Conservation (phyloP, 2,113 vertebrate genomes). For the Ranitomeya imitator region DNA sequence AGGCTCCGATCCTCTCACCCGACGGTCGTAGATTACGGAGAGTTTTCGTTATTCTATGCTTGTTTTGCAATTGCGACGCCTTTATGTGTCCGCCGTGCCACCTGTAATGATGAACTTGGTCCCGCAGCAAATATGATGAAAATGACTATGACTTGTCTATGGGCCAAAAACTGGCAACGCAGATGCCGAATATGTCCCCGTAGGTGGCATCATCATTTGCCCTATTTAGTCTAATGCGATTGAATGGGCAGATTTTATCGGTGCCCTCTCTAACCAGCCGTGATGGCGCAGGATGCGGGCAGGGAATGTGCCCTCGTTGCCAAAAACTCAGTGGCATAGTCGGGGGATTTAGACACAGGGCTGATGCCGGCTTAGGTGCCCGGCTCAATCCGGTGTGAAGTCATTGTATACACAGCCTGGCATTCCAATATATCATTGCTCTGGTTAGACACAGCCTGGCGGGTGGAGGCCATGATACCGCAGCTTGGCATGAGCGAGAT, state of each 20-base stretch:
- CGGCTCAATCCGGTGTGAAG: too few species aligned
- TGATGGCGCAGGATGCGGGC: too few species aligned
- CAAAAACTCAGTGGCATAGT: too few species aligned
- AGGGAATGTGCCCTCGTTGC: too few species aligned
- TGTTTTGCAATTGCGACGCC: not conserved
- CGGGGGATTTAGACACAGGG: too few species aligned
- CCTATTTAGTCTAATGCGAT: not conserved
- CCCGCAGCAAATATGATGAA: not conserved
- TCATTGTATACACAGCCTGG: not conserved
- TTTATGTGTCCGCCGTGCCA: not conserved
- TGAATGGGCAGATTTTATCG: not conserved
- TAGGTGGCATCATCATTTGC: not conserved
- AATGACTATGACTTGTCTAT: not conserved
- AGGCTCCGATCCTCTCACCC: not conserved
- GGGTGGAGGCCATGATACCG: not conserved
- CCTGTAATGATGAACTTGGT: not conserved
- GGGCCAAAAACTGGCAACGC: not conserved
- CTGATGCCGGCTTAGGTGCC: too few species aligned
- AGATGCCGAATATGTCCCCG: not conserved
- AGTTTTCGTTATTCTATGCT: not conserved
- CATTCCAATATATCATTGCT: not conserved
- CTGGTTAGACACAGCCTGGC: too few species aligned
- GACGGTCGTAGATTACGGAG: not conserved
- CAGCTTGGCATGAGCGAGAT: not conserved
- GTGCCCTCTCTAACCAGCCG: too few species aligned